Conservation (phyloP, 2,797 vertebrate species). For the Muscicapa comitata region DNA sequence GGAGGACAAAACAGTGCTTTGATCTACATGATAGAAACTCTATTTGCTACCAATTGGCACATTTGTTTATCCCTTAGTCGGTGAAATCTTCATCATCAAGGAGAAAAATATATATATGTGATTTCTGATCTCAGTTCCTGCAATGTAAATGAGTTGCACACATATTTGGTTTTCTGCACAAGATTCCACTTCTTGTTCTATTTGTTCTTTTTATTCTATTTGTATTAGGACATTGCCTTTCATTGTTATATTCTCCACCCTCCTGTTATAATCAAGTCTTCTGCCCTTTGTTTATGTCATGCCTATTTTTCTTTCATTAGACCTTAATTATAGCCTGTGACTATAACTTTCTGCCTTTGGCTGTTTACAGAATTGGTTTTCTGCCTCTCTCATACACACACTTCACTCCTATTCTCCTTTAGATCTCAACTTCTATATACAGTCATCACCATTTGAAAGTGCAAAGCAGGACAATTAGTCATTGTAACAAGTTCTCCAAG, state of each 20-base stretch:
- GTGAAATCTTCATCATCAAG: background rate
- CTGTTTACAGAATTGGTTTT: slow-evolving; percentile 26
- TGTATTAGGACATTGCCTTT: background rate
- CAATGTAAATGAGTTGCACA: background rate
- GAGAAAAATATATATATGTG: background rate
- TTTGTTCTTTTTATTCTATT: background rate
- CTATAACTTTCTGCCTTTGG: slow-evolving; percentile 1
- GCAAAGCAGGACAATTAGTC: slow-evolving; percentile 56
- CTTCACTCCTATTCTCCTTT: background rate
- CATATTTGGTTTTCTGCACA: background rate
- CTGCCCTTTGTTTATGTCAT: slow-evolving; percentile 12
- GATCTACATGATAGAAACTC: background rate
- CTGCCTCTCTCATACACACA: background rate
- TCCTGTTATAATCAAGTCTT: background rate
- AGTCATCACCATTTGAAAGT: slow-evolving; percentile 52
- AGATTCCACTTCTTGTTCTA: background rate
- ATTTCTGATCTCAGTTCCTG: background rate
- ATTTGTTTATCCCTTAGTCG: background rate
- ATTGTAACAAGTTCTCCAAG: slow-evolving; percentile 55
- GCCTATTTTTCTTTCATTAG: slow-evolving; percentile 24
- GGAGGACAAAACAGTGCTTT: background rate
- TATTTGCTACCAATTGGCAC: background rate
- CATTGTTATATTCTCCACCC: background rate
- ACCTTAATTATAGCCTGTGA: background rate
- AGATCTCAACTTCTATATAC: slow-evolving; percentile 32